These are phyloP conservation scores for Latrodectus elegans DNA, from an alignment of 2,888 invertebrate genomes.

Conservation along the genomic window DNA sequence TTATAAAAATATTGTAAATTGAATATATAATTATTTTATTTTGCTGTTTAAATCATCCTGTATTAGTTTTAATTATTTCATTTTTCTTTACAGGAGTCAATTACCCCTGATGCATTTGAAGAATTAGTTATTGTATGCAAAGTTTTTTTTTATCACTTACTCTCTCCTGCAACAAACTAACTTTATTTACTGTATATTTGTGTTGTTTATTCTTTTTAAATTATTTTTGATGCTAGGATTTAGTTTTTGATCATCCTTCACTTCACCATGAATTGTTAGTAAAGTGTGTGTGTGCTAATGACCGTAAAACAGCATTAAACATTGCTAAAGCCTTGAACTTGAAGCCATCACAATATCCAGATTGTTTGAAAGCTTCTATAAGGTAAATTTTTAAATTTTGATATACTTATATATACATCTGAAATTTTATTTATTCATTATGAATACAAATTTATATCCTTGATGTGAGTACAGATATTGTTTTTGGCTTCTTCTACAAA, in stretches of 20 bases:
- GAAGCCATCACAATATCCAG: not conserved
- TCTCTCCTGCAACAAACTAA: not conserved
- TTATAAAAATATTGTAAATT: not conserved
- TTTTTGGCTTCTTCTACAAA: too few relatives aligned
- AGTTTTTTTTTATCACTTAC: not conserved
- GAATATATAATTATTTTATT: not conserved
- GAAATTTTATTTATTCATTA: not conserved
- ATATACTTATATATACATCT: not conserved
- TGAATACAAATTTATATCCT: not conserved
- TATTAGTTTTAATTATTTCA: not conserved
- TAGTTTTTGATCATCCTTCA: slow-evolving; percentile 5
- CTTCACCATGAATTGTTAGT: slow-evolving; percentile 43
- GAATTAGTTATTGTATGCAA: slow-evolving; percentile 43
- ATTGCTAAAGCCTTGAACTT: slow-evolving; percentile 8
- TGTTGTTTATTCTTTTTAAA: too few relatives aligned
- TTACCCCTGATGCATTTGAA: slow-evolving; percentile 36
- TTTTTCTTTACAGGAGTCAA: slow-evolving; percentile 27
- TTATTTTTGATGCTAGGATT: slow-evolving; percentile 28
- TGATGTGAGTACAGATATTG: too few relatives aligned
- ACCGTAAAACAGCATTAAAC: slow-evolving; percentile 25
- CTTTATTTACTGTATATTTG: too few relatives aligned
- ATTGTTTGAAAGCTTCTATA: not conserved
- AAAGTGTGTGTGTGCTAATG: slow-evolving; percentile 32
- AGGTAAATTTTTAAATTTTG: not conserved
- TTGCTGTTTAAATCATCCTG: not conserved